Evolutionary conservation across 2,113 vertebrate genomes (phyloP).

Genomic region (Silurus glanis): DNA sequence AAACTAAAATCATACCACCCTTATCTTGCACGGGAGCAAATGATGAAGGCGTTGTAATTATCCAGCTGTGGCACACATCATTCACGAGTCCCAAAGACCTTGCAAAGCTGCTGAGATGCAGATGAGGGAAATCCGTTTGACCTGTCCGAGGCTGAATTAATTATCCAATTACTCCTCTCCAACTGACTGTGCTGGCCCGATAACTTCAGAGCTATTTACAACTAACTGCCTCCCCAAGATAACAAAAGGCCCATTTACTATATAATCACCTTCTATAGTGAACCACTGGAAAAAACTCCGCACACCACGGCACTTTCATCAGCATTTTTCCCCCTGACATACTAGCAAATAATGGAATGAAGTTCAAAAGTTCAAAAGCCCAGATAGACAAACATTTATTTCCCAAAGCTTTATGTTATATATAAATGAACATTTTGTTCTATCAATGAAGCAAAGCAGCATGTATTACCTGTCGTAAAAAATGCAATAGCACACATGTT

Average conservation of each 20-base stretch:
- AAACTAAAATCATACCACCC: constrained; percentile 37
- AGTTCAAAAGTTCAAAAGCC: constrained; percentile 24
- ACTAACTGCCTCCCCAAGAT: constrained; percentile 66
- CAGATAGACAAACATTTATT: not conserved
- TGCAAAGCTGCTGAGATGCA: constrained; percentile 52
- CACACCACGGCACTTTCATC: constrained; percentile 56
- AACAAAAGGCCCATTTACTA: constrained; percentile 64
- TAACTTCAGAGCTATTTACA: constrained; percentile 71
- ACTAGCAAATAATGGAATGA: constrained; percentile 8
- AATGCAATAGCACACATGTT: not conserved
- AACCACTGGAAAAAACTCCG: constrained; percentile 58
- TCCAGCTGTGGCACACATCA: constrained; percentile 64
- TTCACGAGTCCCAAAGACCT: constrained; percentile 62
- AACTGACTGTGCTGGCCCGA: constrained; percentile 69
- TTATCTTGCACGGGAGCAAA: constrained; percentile 30
- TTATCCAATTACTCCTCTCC: constrained; percentile 74
- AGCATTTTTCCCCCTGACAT: constrained; percentile 45
- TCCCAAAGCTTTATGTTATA: not conserved
- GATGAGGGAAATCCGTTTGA: constrained; percentile 68
- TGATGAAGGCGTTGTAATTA: constrained; percentile 57
- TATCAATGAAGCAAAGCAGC: not conserved
- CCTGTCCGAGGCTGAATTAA: constrained; percentile 73
- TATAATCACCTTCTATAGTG: constrained; percentile 67
- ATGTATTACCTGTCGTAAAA: not conserved
- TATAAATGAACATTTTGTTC: not conserved